Evolutionary conservation across 2,888 invertebrate genomes (phyloP).

Genomic region (Zonitis immaculata): DNA sequence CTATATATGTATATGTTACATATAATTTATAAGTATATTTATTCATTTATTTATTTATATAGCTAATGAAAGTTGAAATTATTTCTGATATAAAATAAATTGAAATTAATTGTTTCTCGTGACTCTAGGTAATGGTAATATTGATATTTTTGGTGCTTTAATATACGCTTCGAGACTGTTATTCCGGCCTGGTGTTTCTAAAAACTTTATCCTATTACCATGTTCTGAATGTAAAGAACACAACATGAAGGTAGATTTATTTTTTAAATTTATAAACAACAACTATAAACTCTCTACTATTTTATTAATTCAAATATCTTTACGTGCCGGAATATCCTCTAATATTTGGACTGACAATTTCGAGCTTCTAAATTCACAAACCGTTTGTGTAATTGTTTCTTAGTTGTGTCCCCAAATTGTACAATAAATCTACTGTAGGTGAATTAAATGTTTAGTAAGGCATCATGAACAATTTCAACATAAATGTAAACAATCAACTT

Average conservation of each 20-base stretch:
- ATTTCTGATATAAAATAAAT: no score
- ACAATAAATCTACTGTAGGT: not conserved
- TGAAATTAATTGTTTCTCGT: no score
- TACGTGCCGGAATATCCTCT: not conserved
- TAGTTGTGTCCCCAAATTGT: not conserved
- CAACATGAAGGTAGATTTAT: slow-evolving; percentile 58
- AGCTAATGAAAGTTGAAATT: no score
- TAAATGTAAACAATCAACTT: no score
- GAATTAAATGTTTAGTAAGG: not conserved
- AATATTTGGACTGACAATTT: not conserved
- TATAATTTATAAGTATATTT: no score
- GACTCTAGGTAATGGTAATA: slow-evolving; percentile 52
- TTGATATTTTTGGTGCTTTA: slow-evolving; percentile 73
- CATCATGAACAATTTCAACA: not conserved
- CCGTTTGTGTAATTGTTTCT: not conserved
- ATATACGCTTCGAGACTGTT: slow-evolving; percentile 67
- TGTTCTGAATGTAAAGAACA: slow-evolving; percentile 69
- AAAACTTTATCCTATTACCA: slow-evolving; percentile 75
- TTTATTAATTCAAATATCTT: not conserved
- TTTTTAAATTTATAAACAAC: not conserved
- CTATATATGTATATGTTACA: no score
- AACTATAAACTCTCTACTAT: not conserved
- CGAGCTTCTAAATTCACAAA: not conserved
- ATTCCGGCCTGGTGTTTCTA: slow-evolving; percentile 79
- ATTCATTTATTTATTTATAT: no score